phyloP scores from a whole-genome alignment of 2,888 invertebrate species.

The Melieria crassipennis region DNA sequence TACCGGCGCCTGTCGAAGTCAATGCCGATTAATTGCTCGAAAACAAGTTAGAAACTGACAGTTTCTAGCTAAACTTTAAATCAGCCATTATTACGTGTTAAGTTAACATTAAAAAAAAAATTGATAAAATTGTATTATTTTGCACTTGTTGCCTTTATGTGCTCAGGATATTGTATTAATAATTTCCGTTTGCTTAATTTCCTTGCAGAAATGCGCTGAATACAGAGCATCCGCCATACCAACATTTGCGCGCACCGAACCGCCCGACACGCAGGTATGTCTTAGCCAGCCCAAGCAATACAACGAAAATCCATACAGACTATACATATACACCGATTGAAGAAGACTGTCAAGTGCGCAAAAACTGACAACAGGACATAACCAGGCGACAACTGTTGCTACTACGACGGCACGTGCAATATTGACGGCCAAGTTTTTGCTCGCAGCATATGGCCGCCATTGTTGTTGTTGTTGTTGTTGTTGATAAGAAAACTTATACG shows the following conservation, averaged over 20 bases:
- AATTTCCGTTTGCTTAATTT: constrained; percentile 14
- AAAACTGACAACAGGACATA: too few species aligned
- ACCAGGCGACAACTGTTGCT: too few species aligned
- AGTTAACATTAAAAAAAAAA: neutral
- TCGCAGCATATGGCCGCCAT: too few species aligned
- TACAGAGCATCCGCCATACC: constrained; percentile 86
- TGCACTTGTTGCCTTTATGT: neutral
- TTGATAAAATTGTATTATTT: neutral
- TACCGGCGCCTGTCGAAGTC: too few species aligned
- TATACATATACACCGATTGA: too few species aligned
- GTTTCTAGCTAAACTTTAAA: neutral
- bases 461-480: too few species aligned
- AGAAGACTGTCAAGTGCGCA: too few species aligned
- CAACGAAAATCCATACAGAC: too few species aligned
- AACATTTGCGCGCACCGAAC: constrained; percentile 93
- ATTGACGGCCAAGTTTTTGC: too few species aligned
- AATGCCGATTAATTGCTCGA: too few species aligned
- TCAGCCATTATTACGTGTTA: neutral
- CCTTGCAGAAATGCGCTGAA: constrained; percentile 92
- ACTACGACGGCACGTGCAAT: too few species aligned
- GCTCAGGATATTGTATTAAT: neutral
- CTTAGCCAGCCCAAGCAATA: neutral
- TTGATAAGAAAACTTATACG: too few species aligned
- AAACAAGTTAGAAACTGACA: neutral
- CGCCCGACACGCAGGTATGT: constrained; percentile 88